These are phyloP conservation scores for Sycophaga agraensis DNA, from an alignment of 1,140 invertebrate species.

Conservation along the genomic window DNA sequence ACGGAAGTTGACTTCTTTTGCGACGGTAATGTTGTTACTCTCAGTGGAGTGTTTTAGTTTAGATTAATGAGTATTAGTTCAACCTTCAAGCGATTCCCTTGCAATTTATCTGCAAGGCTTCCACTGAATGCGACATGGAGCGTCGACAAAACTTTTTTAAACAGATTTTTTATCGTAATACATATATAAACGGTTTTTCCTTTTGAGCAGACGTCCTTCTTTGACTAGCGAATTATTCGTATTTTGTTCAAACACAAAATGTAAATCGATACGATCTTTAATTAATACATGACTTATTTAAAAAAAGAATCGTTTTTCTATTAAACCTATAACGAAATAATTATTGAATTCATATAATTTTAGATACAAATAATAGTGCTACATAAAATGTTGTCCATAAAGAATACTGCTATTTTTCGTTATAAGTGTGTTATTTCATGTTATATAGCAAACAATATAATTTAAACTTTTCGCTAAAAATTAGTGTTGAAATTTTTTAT, in stretches of 20 bases:
- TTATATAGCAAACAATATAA: no score
- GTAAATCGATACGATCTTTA: conserved; percentile 43
- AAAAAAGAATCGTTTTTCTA: conserved; percentile 16
- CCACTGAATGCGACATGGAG: conserved; percentile 33
- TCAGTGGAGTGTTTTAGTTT: conserved; percentile 7
- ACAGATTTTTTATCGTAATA: conserved; percentile 35
- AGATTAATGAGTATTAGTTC: conserved; percentile 10
- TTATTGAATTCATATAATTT: background rate
- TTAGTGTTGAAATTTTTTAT: no score
- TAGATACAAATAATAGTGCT: no score
- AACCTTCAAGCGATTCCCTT: conserved; percentile 7
- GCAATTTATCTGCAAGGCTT: conserved; percentile 22
- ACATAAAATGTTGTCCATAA: no score
- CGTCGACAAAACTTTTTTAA: conserved; percentile 32
- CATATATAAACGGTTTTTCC: conserved; percentile 30
- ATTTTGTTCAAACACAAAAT: conserved; percentile 42
- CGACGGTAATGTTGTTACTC: conserved; percentile 2
- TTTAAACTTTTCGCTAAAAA: no score
- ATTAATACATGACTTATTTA: conserved; percentile 48
- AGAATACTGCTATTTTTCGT: no score
- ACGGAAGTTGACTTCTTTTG: conserved; percentile 26
- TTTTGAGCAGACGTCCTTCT: conserved; percentile 35
- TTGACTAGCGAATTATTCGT: conserved; percentile 35
- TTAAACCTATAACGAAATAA: background rate
- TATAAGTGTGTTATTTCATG: no score